These are phyloP conservation scores for Trachythela sp. DNA, from an alignment of 64 coral and sea anemone species.

Conservation along the genomic window DNA sequence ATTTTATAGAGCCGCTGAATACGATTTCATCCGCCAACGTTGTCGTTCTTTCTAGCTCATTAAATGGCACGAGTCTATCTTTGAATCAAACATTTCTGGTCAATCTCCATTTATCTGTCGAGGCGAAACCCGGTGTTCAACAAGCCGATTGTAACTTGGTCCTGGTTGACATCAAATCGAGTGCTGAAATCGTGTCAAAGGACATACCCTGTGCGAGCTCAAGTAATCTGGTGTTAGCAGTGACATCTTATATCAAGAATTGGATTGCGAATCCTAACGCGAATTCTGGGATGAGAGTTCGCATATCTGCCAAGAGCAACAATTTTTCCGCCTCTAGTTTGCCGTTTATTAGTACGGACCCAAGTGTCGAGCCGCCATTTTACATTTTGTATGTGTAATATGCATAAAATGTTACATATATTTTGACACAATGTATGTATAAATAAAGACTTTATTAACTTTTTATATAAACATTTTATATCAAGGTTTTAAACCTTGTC, in stretches of 20 bases:
- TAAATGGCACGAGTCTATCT: neutral
- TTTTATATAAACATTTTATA: no score
- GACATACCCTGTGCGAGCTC: neutral
- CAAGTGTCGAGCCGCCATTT: neutral
- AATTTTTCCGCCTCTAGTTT: neutral
- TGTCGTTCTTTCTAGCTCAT: neutral
- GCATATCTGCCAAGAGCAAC: neutral
- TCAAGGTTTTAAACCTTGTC: no score
- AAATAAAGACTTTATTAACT: no score
- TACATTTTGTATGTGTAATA: neutral
- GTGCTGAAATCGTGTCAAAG: neutral
- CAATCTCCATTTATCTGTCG: neutral
- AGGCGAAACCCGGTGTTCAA: neutral
- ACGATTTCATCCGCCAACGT: neutral
- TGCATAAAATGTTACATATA: neutral
- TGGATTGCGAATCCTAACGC: neutral
- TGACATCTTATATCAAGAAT: neutral
- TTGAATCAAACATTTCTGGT: neutral
- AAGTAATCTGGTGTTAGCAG: neutral
- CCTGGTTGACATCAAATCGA: neutral
- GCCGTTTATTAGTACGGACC: neutral
- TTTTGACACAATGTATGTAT: no score
- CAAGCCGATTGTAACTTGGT: neutral
- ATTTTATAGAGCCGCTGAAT: neutral
- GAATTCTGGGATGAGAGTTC: neutral